Evolutionary conservation across 2,888 invertebrate species (phyloP).

Genomic region (Rhamnusium bicolor): DNA sequence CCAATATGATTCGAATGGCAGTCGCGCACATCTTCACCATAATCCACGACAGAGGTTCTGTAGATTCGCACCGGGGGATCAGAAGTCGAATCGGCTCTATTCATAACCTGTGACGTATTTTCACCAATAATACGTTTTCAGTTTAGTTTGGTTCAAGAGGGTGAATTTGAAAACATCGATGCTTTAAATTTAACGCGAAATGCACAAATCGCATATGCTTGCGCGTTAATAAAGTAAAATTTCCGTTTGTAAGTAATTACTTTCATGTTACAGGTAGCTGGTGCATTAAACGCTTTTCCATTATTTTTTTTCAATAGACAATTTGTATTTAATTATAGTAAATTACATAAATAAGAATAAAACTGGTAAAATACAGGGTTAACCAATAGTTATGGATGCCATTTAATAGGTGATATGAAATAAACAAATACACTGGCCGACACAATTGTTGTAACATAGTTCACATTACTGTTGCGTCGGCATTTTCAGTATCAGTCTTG

Average conservation of each 20-base stretch:
- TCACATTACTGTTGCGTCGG: too few species aligned
- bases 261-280: background rate
- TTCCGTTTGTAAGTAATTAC: background rate
- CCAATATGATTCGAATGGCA: conserved; percentile 68
- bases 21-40: conserved; percentile 63
- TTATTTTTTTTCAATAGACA: too few species aligned
- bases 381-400: too few species aligned
- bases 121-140: conserved; percentile 40
- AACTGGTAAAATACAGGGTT: too few species aligned
- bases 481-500: too few species aligned
- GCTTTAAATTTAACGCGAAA: conserved; percentile 21
- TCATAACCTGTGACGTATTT: conserved; percentile 61
- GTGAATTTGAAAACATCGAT: conserved; percentile 33
- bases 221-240: background rate
- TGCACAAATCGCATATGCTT: conserved; percentile 6
- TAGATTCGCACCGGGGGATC: conserved; percentile 64
- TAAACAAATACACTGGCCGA: too few species aligned
- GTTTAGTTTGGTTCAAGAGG: conserved; percentile 30
- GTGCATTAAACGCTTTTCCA: too few species aligned
- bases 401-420: too few species aligned
- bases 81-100: conserved; percentile 58
- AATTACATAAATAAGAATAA: too few species aligned
- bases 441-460: too few species aligned
- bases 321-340: too few species aligned
- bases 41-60: conserved; percentile 66